Evolutionary conservation across 2,113 vertebrate species (phyloP).

Genomic region (Furnarius figulus): DNA sequence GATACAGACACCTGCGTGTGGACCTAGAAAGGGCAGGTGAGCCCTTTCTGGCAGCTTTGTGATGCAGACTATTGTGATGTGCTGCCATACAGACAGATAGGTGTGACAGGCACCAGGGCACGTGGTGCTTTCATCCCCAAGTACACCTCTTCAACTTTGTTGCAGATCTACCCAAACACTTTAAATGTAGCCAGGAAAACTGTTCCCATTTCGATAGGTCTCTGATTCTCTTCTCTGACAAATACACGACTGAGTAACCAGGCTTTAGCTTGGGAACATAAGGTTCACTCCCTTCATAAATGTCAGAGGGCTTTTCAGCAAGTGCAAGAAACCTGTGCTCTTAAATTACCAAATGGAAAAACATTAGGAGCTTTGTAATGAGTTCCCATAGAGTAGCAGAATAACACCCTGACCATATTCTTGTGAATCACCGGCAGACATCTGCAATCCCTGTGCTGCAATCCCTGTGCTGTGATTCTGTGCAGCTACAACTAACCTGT

Average conservation of each 20-base stretch:
- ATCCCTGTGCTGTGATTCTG: not conserved
- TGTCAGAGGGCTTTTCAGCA: not conserved
- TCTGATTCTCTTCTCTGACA: not conserved
- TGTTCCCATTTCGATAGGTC: not conserved
- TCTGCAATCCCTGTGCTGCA: not conserved
- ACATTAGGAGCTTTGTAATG: not conserved
- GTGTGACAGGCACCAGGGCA: not conserved
- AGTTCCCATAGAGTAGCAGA: not conserved
- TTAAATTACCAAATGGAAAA: not conserved
- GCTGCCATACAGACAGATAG: not conserved
- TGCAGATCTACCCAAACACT: not conserved
- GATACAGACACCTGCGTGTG: not conserved
- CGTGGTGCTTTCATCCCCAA: not conserved
- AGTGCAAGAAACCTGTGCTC: not conserved
- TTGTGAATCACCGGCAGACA: not conserved
- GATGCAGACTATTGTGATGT: not conserved
- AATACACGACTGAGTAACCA: not conserved
- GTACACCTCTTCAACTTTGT: not conserved
- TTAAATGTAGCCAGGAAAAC: not conserved
- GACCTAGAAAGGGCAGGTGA: not conserved
- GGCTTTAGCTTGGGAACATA: not conserved
- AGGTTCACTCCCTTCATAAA: not conserved
- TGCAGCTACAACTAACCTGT: not conserved
- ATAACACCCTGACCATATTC: not conserved
- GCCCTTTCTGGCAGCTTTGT: not conserved